phyloP scores from a whole-genome alignment of 2,113 vertebrate species.

The Myocastor coypus region DNA sequence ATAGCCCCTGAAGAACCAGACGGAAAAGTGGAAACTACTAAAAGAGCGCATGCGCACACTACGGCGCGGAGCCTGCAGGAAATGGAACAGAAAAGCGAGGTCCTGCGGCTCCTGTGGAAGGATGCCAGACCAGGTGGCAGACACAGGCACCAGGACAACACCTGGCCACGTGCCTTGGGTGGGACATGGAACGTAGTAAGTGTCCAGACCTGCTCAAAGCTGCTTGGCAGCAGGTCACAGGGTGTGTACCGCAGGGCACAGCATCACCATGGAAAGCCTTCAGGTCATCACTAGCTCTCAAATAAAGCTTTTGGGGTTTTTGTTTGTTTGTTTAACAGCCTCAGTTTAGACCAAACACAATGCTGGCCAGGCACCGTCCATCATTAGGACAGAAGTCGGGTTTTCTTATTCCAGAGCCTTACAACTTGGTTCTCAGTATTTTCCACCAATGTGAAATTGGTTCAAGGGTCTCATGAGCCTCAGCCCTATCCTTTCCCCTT shows the following conservation, averaged over 20 bases:
- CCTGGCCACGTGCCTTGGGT: neutral
- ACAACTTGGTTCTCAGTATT: neutral
- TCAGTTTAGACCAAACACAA: slow-evolving; percentile 13
- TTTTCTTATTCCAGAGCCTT: neutral
- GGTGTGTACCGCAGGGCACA: rapidly evolving
- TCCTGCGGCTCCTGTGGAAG: neutral
- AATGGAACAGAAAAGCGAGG: neutral
- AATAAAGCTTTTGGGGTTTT: neutral
- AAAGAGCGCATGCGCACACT: neutral
- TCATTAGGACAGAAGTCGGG: neutral
- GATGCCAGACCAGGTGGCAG: neutral
- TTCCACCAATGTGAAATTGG: neutral
- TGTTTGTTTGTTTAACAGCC: neutral
- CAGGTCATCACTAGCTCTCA: neutral
- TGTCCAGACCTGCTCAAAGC: neutral
- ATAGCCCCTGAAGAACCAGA: neutral
- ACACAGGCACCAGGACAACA: neutral
- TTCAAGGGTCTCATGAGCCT: neutral
- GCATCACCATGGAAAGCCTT: neutral
- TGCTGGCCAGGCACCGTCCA: neutral
- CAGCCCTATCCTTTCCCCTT: neutral
- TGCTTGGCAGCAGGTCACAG: neutral
- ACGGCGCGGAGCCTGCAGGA: neutral
- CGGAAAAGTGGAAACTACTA: neutral
- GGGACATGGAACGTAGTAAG: neutral